phyloP scores from a whole-genome alignment of 1,140 invertebrate genomes.

The Neocloeon triangulifer region DNA sequence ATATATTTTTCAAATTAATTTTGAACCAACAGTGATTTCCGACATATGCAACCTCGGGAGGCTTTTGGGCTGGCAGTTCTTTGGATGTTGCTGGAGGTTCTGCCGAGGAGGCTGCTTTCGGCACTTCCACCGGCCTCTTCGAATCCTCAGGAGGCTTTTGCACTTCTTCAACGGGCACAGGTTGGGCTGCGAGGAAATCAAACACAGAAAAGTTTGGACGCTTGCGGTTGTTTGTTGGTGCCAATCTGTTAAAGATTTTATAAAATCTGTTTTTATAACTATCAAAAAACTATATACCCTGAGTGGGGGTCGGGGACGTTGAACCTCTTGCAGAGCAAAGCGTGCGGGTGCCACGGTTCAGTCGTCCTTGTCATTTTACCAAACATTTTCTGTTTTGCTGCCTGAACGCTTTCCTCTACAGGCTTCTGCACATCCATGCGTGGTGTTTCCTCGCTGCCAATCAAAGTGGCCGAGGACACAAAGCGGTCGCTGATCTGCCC shows the following conservation, averaged over 20 bases:
- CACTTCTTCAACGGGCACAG: not conserved
- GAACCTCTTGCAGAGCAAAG: slow-evolving; percentile 78
- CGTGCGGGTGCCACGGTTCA: slow-evolving; percentile 71
- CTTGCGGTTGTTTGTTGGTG: too few species aligned
- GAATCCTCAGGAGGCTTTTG: not conserved
- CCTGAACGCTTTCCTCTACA: slow-evolving; percentile 26
- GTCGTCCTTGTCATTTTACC: slow-evolving; percentile 49
- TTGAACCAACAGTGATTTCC: slow-evolving; percentile 11
- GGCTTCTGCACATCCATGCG: slow-evolving; percentile 13
- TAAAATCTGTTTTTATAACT: too few species aligned
- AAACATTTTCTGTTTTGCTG: slow-evolving; percentile 60
- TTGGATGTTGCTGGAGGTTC: slow-evolving; percentile 13
- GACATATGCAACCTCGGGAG: slow-evolving; percentile 9
- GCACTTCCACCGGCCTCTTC: not conserved
- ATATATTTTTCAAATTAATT: slow-evolving; percentile 15
- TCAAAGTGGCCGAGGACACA: slow-evolving; percentile 23
- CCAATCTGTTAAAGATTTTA: too few species aligned
- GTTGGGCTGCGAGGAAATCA: slow-evolving; percentile 33
- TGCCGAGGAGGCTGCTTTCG: slow-evolving; percentile 9
- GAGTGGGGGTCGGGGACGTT: slow-evolving; percentile 78
- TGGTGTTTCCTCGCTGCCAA: slow-evolving; percentile 21
- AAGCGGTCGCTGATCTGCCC: slow-evolving; percentile 46
- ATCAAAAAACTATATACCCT: slow-evolving; percentile 17
- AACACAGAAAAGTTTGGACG: slow-evolving; percentile 57
- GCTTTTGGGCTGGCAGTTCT: slow-evolving; percentile 12